A percentile compares a stretch with the other conserved stretches of the same genome.
These are phyloP conservation scores for Lycia hirtaria DNA, from an alignment of 2,888 invertebrate species.

Conservation along the genomic window DNA sequence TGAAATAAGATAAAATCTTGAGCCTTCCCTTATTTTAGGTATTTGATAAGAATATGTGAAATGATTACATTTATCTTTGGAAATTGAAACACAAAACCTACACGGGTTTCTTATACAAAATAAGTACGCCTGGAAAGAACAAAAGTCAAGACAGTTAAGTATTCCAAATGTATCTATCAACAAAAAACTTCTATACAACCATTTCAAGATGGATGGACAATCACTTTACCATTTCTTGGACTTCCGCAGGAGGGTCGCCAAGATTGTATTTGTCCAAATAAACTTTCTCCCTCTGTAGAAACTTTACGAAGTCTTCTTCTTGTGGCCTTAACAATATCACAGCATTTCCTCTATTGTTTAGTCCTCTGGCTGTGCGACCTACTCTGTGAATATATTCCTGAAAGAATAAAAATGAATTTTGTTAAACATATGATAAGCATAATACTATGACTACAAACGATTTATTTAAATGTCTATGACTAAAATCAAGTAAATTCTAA, in stretches of 20 bases:
- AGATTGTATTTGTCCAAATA: slow-evolving; percentile 93
- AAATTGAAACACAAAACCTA: slow-evolving; percentile 11
- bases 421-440: background rate
- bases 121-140: too few relatives aligned
- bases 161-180: too few relatives aligned
- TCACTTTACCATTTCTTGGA: slow-evolving; percentile 70
- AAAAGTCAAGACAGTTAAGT: too few relatives aligned
- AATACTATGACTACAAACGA: too few relatives aligned
- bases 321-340: slow-evolving; percentile 96
- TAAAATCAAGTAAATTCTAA: too few relatives aligned
- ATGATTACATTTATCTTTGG: too few relatives aligned
- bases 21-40: too few relatives aligned
- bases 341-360: slow-evolving; percentile 95
- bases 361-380: slow-evolving; percentile 98
- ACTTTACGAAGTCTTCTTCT: slow-evolving; percentile 96
- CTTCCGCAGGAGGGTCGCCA: slow-evolving; percentile 58
- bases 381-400: slow-evolving; percentile 99
- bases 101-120: background rate
- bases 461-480: too few relatives aligned
- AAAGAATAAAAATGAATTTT: slow-evolving; percentile 33
- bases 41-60: too few relatives aligned
- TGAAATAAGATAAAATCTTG: slow-evolving; percentile 71
- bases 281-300: slow-evolving; percentile 95
- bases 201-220: too few relatives aligned
- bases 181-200: background rate